Percentiles rank a stretch among this genome's conserved stretches.
phyloP scores from a whole-genome alignment of 2,797 vertebrate genomes.

The Gymnoscopelus microlampas region DNA sequence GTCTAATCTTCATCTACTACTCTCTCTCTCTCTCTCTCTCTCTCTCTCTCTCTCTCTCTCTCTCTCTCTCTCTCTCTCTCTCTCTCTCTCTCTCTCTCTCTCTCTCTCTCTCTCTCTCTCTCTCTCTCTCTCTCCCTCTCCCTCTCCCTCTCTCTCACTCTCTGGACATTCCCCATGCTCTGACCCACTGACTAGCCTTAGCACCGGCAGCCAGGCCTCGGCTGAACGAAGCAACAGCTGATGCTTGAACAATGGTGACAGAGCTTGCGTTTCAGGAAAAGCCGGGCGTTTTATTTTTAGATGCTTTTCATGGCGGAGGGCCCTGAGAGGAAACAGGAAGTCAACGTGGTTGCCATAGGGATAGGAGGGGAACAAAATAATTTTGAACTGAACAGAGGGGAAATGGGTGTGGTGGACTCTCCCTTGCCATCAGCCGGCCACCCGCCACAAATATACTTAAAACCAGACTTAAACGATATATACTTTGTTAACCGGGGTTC shows the following conservation, averaged over 20 bases:
- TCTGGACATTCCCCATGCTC: slow-evolving; percentile 20
- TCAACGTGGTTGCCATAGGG: slow-evolving; percentile 76
- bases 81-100: slow-evolving; percentile 19
- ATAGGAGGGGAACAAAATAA: slow-evolving; percentile 77
- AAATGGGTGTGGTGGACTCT: slow-evolving; percentile 79
- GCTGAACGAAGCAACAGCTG: slow-evolving; percentile 76
- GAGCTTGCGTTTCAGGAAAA: slow-evolving; percentile 66
- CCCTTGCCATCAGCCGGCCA: slow-evolving; percentile 71
- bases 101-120: slow-evolving; percentile 29
- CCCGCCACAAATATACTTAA: slow-evolving; percentile 69
- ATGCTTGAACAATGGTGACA: slow-evolving; percentile 74
- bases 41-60: slow-evolving; percentile 41
- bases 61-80: slow-evolving; percentile 41
- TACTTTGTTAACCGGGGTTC: too few relatives aligned
- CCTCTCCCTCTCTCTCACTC: slow-evolving; percentile 43
- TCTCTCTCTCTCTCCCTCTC: slow-evolving; percentile 25
- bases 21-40: slow-evolving; percentile 12
- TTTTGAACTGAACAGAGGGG: slow-evolving; percentile 71
- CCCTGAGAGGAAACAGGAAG: slow-evolving; percentile 80
- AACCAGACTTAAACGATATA: too few relatives aligned
- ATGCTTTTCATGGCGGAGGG: slow-evolving; percentile 64
- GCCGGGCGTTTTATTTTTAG: slow-evolving; percentile 76
- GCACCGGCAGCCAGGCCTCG: slow-evolving; percentile 33
- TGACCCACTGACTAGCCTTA: slow-evolving; percentile 66
- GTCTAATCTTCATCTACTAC: slow-evolving; percentile 33